A percentile compares a stretch with the other conserved stretches of the same genome.
Conservation (phyloP, 2,888 invertebrate genomes). For the Dicycla oo region DNA sequence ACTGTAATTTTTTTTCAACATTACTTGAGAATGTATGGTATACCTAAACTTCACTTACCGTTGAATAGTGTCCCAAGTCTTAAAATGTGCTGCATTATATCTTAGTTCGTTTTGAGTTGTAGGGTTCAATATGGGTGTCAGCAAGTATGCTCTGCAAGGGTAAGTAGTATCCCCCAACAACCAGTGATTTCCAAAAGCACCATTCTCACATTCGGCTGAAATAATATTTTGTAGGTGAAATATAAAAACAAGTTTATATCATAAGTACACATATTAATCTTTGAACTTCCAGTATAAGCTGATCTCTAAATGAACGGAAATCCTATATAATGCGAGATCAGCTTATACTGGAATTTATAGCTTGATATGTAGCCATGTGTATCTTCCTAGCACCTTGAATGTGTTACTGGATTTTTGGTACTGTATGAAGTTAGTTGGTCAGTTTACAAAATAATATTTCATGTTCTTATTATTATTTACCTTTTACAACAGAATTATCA, state of each 20-base stretch:
- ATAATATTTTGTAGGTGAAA: neutral
- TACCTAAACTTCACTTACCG: neutral
- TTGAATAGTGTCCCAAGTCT: constrained; percentile 20
- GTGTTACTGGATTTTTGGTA: neutral
- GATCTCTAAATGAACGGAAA: too few relatives aligned
- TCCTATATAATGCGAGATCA: too few relatives aligned
- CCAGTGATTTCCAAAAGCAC: constrained; percentile 24
- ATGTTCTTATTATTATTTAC: neutral
- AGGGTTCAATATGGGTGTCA: constrained; percentile 48
- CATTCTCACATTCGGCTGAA: neutral
- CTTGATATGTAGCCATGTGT: neutral
- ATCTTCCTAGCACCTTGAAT: neutral
- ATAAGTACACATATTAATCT: neutral
- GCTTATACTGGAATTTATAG: too few relatives aligned
- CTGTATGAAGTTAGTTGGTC: neutral
- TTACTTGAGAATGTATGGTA: neutral
- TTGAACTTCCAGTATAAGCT: too few relatives aligned
- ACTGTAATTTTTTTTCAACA: neutral
- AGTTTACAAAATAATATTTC: neutral
- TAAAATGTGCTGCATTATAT: constrained; percentile 51
- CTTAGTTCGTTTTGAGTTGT: constrained; percentile 19
- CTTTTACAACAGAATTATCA: neutral
- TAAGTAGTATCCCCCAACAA: constrained; percentile 53
- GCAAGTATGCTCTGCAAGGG: constrained; percentile 35
- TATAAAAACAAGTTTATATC: neutral